These are phyloP conservation scores for Chymomyza procnemis DNA, from an alignment of 2,888 invertebrate species.

Conservation along the genomic window DNA sequence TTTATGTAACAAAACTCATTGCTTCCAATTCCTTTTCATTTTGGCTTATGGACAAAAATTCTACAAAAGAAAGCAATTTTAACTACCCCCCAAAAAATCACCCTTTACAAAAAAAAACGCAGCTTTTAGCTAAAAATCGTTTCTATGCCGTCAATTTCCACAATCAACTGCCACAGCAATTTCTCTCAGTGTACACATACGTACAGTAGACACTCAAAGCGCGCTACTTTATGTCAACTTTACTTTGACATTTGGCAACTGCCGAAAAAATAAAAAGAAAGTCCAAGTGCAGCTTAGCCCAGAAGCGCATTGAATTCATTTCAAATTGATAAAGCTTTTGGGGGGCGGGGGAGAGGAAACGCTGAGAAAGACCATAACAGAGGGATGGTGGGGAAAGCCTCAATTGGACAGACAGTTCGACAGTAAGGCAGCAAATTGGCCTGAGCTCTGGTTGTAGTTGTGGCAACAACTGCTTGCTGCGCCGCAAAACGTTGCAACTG, in stretches of 20 bases:
- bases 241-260: constrained; percentile 42
- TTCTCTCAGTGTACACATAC: neutral
- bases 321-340: neutral
- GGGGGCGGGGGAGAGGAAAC: neutral
- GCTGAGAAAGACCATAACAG: neutral
- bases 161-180: neutral
- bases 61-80: too few species aligned
- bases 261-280: constrained; percentile 70
- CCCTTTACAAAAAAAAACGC: too few species aligned
- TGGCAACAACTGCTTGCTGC: constrained; percentile 10
- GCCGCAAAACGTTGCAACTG: constrained; percentile 41
- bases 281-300: constrained; percentile 47
- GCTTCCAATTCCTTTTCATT: too few species aligned
- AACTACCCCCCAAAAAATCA: too few species aligned
- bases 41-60: too few species aligned
- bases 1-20: too few species aligned
- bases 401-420: neutral
- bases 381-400: neutral
- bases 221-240: constrained; percentile 53
- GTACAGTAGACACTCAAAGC: constrained; percentile 6
- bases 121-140: too few species aligned
- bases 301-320: constrained; percentile 5
- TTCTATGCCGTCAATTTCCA: neutral
- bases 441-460: constrained; percentile 37
- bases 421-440: constrained; percentile 57